Base-by-base conservation (phyloP, 1,140 invertebrate genomes). In the Pectinophora gossypiella region DNA sequence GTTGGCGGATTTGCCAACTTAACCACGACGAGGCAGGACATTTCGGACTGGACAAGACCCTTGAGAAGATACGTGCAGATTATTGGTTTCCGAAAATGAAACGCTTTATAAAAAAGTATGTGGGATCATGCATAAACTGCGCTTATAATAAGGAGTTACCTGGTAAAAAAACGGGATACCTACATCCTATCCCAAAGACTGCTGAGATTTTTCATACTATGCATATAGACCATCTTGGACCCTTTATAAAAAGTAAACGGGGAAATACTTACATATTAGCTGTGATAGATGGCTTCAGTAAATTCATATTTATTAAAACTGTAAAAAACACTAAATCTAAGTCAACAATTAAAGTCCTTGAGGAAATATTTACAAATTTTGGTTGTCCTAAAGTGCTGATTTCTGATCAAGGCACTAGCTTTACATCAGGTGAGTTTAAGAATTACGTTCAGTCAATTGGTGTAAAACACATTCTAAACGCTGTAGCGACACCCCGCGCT, bases 61-160 rank as follows among this genome's bases (percentile, higher is more conserved):
- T 51, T 21, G 15, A 56, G 23, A 51, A 51, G 23, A 32, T 64
- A 20, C 35, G 51, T 22, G 23, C 38, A 18, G 35, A 38, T 32
- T 42, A 36, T 54, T 61, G 58, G 58, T 61, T 61, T 21, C 55
- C 55, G 0, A 53, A 52, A 44, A 61, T 58, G 55, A 40, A 38
- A 18, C 9, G 18, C 7, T 54, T 53, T 16, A 38, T 62, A 3
- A 44, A 38, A 13, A 59, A 62, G 21, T 54, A 62, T 45, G 51
- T 58, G 13, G 10, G n/a, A n/a, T 40, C 46, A 1, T 62, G 60
- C 42, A 15, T 62, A 9, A 48, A 59, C 10, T 62, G 56, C 42
- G 56, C 46, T 10, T 40, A 19, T 20, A 35, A 36, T 13, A 57
- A 56, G 35, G 44, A 19, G 6, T 2, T 9, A 1, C n/a, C 27